phyloP scores from a whole-genome alignment of 2,797 vertebrate genomes.

The Manis crassicaudata region DNA sequence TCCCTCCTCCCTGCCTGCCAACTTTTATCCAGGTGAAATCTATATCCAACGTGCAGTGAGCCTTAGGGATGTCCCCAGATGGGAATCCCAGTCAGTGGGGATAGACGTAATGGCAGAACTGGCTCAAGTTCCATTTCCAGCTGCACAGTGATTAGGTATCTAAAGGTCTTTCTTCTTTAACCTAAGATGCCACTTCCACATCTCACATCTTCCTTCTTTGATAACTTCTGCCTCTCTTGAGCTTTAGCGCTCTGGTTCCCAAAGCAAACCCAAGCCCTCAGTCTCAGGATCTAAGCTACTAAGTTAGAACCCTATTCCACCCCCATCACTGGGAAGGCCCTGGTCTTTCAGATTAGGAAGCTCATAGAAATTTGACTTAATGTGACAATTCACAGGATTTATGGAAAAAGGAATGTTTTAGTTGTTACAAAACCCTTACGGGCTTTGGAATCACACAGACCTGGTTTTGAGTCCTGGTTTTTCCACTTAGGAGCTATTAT shows the following conservation, averaged over 20 bases:
- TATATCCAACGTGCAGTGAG: background rate
- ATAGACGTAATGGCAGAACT: background rate
- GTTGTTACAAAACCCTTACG: background rate
- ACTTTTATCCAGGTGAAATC: slow-evolving; percentile 25
- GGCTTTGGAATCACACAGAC: background rate
- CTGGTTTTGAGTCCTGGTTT: slow-evolving; percentile 20
- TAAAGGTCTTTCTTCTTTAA: background rate
- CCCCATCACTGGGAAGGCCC: background rate
- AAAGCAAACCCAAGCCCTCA: background rate
- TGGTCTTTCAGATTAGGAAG: slow-evolving; percentile 4
- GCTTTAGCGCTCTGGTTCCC: background rate
- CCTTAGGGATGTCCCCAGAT: background rate
- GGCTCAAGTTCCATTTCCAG: background rate
- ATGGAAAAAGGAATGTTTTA: background rate
- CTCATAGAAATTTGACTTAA: background rate
- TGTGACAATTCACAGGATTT: background rate
- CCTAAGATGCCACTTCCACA: background rate
- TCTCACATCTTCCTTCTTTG: background rate
- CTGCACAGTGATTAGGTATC: background rate
- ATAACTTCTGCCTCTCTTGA: background rate
- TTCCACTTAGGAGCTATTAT: background rate
- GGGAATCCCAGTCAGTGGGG: background rate
- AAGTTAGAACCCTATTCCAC: background rate
- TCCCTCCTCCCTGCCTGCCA: background rate
- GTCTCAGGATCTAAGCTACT: background rate